These are phyloP conservation scores for Drosophila pruinosa DNA, from an alignment of 1,140 invertebrate species.

Conservation along the genomic window DNA sequence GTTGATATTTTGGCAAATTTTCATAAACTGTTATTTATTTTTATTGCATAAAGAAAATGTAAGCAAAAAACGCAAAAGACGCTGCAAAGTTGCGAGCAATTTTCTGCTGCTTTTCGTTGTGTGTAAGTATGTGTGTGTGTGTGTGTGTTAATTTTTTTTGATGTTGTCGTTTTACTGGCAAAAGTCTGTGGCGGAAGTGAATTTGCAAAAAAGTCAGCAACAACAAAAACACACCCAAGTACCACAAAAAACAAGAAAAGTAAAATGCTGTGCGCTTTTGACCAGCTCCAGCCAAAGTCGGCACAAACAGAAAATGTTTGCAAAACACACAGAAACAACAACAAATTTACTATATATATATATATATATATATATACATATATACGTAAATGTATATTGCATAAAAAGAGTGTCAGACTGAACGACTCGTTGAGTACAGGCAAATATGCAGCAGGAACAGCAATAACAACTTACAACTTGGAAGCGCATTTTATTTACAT, in stretches of 20 bases:
- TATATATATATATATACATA: slow-evolving; percentile 8
- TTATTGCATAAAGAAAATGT: slow-evolving; percentile 71
- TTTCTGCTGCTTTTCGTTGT: slow-evolving; percentile 61
- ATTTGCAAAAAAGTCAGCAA: slow-evolving; percentile 64
- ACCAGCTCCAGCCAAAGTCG: slow-evolving; percentile 41
- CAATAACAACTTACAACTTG: slow-evolving; percentile 54
- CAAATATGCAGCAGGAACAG: slow-evolving; percentile 45
- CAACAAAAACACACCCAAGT: neutral
- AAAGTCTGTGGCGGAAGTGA: slow-evolving; percentile 70
- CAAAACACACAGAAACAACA: slow-evolving; percentile 45
- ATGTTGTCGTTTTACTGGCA: slow-evolving; percentile 37
- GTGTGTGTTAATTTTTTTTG: slow-evolving; percentile 35
- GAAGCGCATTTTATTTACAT: slow-evolving; percentile 74
- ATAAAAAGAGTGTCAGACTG: slow-evolving; percentile 43
- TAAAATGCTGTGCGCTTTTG: slow-evolving; percentile 70
- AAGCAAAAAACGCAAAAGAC: slow-evolving; percentile 31
- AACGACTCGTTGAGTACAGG: slow-evolving; percentile 27
- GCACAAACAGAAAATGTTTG: slow-evolving; percentile 68
- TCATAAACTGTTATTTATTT: slow-evolving; percentile 81
- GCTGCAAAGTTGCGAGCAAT: slow-evolving; percentile 60
- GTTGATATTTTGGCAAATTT: slow-evolving; percentile 79
- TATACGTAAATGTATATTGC: slow-evolving; percentile 18
- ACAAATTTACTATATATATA: slow-evolving; percentile 2
- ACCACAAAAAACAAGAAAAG: slow-evolving; percentile 29
- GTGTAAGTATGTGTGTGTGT: slow-evolving; percentile 3